Base-by-base conservation (phyloP, 2,797 vertebrate species). In the Phrynocephalus forsythii region DNA sequence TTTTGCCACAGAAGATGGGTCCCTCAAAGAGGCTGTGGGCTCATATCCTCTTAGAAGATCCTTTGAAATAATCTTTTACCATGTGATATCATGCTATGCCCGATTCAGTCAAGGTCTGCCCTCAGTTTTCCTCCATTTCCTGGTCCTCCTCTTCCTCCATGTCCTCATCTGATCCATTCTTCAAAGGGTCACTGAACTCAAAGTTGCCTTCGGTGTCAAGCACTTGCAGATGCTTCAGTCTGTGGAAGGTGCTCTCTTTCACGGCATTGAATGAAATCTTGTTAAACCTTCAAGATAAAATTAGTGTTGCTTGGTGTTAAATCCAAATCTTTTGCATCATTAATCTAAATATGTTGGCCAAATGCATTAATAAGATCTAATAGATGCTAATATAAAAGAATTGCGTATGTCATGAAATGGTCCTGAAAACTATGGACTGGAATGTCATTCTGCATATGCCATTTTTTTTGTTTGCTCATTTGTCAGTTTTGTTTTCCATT, bases 141-240 rank as follows among this genome's bases (percentile, higher is more conserved):
- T 94, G 88, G 2, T 94, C 92, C 0, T 97, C 96, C 0, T 96
- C 97, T 0, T 97, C 96, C 30, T 95, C 94, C 5, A 96, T 87
- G 69, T 96, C 96, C 15, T 96, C 95, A 86, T 91, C 94, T 68
- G 95, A 95, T 6, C 87, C 94, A 82, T 95, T 95, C 91, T 96
- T 97, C 88, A 95, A 95, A 90, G 83, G 89, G 1, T 94, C 90
- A 48, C 96, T 95, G 44, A 97, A 96, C 67, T 96, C 92, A 90
- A 97, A 96, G 93, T 97, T 98, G 15, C 97, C 96, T 91, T 98
- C 98, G 71, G 98, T 96, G 94, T 99, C 98, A 92, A 99, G 90
- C 77, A 98, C 98, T 92, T 98, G 98, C 87, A 99, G 95, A 87
- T 98, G 96, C 92, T 97, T 96, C 93, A 99, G 97, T 90, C 97